These are phyloP conservation scores for Potamarius usumacintae DNA, from an alignment of 2,113 vertebrate genomes.

Conservation along the genomic window DNA sequence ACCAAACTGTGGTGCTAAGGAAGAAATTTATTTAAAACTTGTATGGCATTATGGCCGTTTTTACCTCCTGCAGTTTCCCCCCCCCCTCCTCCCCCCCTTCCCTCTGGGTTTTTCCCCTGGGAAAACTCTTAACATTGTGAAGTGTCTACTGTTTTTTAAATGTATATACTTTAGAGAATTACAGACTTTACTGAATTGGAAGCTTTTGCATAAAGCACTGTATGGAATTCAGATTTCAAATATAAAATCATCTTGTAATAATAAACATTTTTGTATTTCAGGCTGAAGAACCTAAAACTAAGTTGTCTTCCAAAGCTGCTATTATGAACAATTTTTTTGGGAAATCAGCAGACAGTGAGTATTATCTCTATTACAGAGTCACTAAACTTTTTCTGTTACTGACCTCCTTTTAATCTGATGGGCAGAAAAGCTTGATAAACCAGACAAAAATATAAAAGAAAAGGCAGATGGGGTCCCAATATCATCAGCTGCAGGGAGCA, in stretches of 20 bases:
- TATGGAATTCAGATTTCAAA: neutral
- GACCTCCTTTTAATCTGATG: neutral
- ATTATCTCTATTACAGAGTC: neutral
- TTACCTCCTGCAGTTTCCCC: no score
- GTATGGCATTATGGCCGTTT: no score
- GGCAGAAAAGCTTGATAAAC: slow-evolving; percentile 58
- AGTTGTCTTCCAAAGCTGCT: slow-evolving; percentile 73
- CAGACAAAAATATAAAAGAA: slow-evolving; percentile 59
- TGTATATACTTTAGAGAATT: neutral
- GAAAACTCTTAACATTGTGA: neutral
- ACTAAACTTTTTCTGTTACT: neutral
- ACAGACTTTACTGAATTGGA: neutral
- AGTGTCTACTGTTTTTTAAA: neutral
- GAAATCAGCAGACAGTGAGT: slow-evolving; percentile 85
- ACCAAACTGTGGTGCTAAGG: neutral
- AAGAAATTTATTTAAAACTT: neutral
- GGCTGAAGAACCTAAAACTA: slow-evolving; percentile 75
- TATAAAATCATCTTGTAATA: neutral
- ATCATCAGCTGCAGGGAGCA: slow-evolving; percentile 55
- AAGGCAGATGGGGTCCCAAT: slow-evolving; percentile 48
- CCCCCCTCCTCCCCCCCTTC: no score
- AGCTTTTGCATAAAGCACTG: neutral
- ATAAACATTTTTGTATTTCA: slow-evolving; percentile 61
- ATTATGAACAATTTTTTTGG: slow-evolving; percentile 87
- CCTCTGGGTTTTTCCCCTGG: neutral